Conservation (phyloP, 2,888 invertebrate genomes). For the Lymantria monacha region DNA sequence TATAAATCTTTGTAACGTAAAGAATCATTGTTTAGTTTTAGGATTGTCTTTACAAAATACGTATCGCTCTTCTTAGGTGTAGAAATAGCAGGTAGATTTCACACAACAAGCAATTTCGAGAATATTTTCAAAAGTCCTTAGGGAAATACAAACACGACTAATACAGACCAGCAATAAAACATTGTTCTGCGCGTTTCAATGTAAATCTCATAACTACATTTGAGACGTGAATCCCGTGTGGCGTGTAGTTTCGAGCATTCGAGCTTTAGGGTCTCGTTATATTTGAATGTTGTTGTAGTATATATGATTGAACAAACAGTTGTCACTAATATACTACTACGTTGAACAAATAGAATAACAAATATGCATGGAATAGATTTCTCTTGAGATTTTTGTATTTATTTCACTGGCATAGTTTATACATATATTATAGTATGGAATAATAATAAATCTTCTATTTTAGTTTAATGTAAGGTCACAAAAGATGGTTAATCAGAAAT, state of each 20-base stretch:
- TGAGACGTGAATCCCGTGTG: slow-evolving; percentile 51
- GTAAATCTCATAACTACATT: slow-evolving; percentile 68
- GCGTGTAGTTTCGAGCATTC: slow-evolving; percentile 48
- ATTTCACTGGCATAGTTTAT: too few species aligned
- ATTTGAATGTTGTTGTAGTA: slow-evolving; percentile 6
- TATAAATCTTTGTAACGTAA: too few species aligned
- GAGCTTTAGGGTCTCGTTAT: slow-evolving; percentile 22
- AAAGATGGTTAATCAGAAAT: too few species aligned
- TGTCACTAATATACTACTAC: not conserved
- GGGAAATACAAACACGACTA: slow-evolving; percentile 70
- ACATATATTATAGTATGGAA: too few species aligned
- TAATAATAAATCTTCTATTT: too few species aligned
- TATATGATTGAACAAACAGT: not conserved
- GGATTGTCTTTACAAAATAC: too few species aligned
- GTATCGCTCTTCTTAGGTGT: not conserved
- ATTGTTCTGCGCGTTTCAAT: slow-evolving; percentile 66
- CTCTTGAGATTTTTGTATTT: not conserved
- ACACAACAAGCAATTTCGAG: slow-evolving; percentile 50
- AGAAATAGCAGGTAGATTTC: not conserved
- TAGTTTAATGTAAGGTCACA: too few species aligned
- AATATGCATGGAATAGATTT: not conserved
- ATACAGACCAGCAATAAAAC: slow-evolving; percentile 64
- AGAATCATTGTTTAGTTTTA: too few species aligned
- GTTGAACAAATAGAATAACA: not conserved
- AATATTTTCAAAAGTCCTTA: slow-evolving; percentile 54